Evolutionary conservation across 2,888 invertebrate species (phyloP), one percentile per base, ranked within the genome.

Genomic region (Drosophila cognata): DNA sequence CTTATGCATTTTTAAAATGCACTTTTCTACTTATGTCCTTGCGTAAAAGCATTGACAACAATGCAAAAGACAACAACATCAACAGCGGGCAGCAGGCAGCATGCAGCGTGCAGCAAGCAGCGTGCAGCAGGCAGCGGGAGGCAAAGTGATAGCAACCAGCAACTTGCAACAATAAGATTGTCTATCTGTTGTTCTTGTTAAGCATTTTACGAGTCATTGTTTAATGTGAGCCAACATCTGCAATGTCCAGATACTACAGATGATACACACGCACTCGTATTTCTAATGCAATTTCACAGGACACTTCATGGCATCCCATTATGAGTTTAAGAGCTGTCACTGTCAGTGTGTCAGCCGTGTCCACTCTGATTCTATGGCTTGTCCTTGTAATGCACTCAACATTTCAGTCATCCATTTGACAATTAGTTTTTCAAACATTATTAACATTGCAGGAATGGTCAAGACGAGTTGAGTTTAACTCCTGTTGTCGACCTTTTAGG

Each of bases 1-100:
- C 79, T 74, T 79, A 84, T 85, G 83, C 80, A 85, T 85, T 87
- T 85, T 85, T 85, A 85, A 85, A 85, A 84, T 83, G 87, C 85
- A 87, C 87, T 87, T 81, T 86, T 75, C 83, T 72, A 57, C 81
- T 79, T 78, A 71, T 75, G 74, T 75, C 77, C 79, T 77, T 79
- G 66, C 79, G 82, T 75, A 72, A 83, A 76, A 81, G 84, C 87
- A 77, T 75, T 59, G 79, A 67, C 78, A 83, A 81, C 83, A 77
- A 75, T 61, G 55, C 68, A 38, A 25, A 41, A 50, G 41, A 64
- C 29, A 63, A 43, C 41, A 31, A 31, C 31, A 31, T 21, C 28
- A 21, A 46, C 69, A 70, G 59, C 68, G 70, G 56, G 70, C 59
- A 65, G 38, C 60, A 43, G 46, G 38, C 38, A 41, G 13, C 21